Base-by-base conservation (phyloP, 2,797 vertebrate species). In the Podarcis siculus region DNA sequence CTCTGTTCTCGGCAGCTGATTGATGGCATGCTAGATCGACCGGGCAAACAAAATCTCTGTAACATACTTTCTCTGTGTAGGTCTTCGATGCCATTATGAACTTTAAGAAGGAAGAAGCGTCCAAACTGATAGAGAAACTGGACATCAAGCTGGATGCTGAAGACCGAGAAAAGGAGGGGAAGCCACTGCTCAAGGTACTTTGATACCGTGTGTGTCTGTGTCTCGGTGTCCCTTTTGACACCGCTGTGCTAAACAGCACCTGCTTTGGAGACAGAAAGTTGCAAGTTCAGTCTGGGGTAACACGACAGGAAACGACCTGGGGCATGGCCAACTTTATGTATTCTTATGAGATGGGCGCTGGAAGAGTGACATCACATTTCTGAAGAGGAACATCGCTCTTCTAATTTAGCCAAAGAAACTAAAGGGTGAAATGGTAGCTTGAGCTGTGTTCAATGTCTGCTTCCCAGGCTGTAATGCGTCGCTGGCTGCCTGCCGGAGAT, bases 81-180 rank as follows among this genome's bases (percentile, higher is more conserved):
- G 92, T 97, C 83, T 97, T 97, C 87, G 96, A 97, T 87, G 96
- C 96, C 86, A 94, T 97, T 90, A 97, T 96, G 95, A 96, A 96
- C 91, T 96, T 97, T 91, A 96, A 96, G 72, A 97, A 97, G 85
- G 96, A 97, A 30, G 95, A 97, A 73, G 93, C 94, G 0, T 93
- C 95, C 86, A 97, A 95, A 91, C 87, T 96, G 88, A 94, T 96
- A 42, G 96, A 96, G 67, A 97, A 97, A 88, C 92, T 95, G 82
- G 96, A 96, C 82, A 95, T 95, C 87, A 97, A 96, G 85, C 91
- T 96, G 78, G 96, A 96, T 49, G 25, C n/a, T 0, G 95, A 97
- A 58, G 95, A 96, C 84, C 71, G 64, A 88, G 94, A 96, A 12
- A 96, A 96, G 87, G 96, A 96, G 39, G 95, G 95, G 58, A 97